Percentiles rank a stretch among this genome's conserved stretches.
Conservation (phyloP, 2,113 vertebrate species). For the Dascyllus trimaculatus region DNA sequence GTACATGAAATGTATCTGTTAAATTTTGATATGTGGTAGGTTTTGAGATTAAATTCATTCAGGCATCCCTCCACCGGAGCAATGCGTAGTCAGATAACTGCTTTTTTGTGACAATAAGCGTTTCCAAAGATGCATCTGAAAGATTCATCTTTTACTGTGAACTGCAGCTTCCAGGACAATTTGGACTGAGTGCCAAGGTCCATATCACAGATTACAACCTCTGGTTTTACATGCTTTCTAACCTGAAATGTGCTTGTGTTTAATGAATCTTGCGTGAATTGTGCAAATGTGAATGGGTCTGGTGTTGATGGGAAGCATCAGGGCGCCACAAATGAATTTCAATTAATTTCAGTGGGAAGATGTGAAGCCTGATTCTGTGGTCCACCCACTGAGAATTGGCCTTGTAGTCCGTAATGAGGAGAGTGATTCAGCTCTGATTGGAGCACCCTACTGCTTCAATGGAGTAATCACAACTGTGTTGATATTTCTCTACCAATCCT, state of each 20-base stretch:
- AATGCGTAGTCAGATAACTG: neutral
- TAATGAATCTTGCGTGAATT: constrained; percentile 31
- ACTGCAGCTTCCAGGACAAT: neutral
- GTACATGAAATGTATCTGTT: neutral
- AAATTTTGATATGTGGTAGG: neutral
- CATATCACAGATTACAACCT: neutral
- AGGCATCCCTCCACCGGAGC: neutral
- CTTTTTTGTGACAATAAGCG: neutral
- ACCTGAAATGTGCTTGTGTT: constrained; percentile 23
- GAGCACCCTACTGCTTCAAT: constrained; percentile 68
- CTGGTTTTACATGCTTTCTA: constrained; percentile 21
- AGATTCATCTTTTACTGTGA: neutral
- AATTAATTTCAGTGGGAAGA: constrained; percentile 68
- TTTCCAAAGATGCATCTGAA: neutral
- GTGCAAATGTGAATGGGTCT: constrained; percentile 48
- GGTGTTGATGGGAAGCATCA: constrained; percentile 60
- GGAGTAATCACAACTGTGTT: constrained; percentile 77
- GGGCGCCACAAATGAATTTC: constrained; percentile 70
- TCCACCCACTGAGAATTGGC: constrained; percentile 76
- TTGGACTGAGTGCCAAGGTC: neutral
- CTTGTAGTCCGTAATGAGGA: constrained; percentile 71
- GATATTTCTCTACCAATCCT: constrained; percentile 66
- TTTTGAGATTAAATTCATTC: neutral
- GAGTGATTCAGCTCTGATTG: constrained; percentile 70
- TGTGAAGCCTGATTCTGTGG: constrained; percentile 54